Evolutionary conservation across 2,888 invertebrate genomes (phyloP).

Genomic region (Protodeltote pygarga): DNA sequence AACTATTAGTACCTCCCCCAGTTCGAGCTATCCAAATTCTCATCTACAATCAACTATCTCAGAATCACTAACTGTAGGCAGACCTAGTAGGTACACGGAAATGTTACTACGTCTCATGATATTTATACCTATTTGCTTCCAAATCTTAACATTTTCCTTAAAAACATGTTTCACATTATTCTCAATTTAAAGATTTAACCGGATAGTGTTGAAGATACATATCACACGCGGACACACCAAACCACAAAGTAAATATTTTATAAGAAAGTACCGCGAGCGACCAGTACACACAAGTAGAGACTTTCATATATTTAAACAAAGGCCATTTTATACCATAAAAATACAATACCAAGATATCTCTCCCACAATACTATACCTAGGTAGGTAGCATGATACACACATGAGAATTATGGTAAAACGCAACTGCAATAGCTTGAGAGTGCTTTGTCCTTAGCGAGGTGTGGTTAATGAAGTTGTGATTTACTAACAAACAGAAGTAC

Average conservation of each 20-base stretch:
- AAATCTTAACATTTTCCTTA: background rate
- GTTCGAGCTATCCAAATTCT: too few species aligned
- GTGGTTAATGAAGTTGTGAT: conserved; percentile 56
- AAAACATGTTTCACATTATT: too few species aligned
- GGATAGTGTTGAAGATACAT: background rate
- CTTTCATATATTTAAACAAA: conserved; percentile 33
- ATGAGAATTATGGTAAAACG: conserved; percentile 29
- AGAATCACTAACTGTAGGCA: too few species aligned
- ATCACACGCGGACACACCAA: background rate
- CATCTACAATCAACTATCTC: too few species aligned
- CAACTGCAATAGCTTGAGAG: conserved; percentile 39
- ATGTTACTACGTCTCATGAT: too few species aligned
- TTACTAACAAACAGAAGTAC: conserved; percentile 50
- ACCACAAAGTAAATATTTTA: conserved; percentile 5
- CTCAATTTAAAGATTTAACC: too few species aligned
- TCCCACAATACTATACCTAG: conserved; percentile 29
- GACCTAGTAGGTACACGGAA: too few species aligned
- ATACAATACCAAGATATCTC: conserved; percentile 32
- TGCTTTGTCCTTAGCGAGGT: conserved; percentile 54
- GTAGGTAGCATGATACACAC: too few species aligned
- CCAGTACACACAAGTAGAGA: background rate
- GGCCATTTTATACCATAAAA: conserved; percentile 22
- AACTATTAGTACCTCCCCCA: too few species aligned
- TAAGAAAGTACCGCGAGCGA: conserved; percentile 23
- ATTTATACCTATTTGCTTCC: background rate